A percentile compares a stretch with the other conserved stretches of the same genome.
These are phyloP conservation scores for Spodoptera exigua DNA, from an alignment of 2,888 invertebrate species.

Conservation along the genomic window DNA sequence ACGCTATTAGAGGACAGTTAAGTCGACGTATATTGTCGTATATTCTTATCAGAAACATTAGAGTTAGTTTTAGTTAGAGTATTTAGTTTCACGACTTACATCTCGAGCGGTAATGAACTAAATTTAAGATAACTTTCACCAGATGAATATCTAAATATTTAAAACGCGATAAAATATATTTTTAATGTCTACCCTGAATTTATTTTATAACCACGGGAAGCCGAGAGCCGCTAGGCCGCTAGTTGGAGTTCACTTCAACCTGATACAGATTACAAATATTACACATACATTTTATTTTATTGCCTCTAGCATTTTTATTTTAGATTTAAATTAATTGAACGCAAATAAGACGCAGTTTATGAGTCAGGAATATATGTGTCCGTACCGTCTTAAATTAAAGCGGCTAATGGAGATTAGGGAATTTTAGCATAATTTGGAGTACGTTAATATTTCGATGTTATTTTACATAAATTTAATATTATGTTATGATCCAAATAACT, in stretches of 20 bases:
- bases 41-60: slow-evolving; percentile 48
- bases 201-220: slow-evolving; percentile 81
- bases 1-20: slow-evolving; percentile 20
- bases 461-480: slow-evolving; percentile 75
- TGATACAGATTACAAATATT: slow-evolving; percentile 83
- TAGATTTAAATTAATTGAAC: slow-evolving; percentile 85
- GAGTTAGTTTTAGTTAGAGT: slow-evolving; percentile 59
- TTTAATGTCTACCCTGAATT: slow-evolving; percentile 83
- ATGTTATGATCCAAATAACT: slow-evolving; percentile 59
- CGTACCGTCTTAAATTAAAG: slow-evolving; percentile 73
- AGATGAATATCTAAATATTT: slow-evolving; percentile 88
- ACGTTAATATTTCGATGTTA: slow-evolving; percentile 69
- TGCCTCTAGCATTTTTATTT: slow-evolving; percentile 77
- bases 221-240: slow-evolving; percentile 65
- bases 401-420: slow-evolving; percentile 68
- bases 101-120: slow-evolving; percentile 78
- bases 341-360: slow-evolving; percentile 82
- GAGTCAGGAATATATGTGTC: slow-evolving; percentile 70
- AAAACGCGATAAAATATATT: slow-evolving; percentile 87
- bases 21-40: slow-evolving; percentile 3
- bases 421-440: slow-evolving; percentile 76
- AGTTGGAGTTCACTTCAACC: slow-evolving; percentile 63
- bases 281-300: slow-evolving; percentile 81
- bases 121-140: slow-evolving; percentile 85
- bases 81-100: slow-evolving; percentile 77